Evolutionary conservation across 1,140 invertebrate genomes (phyloP).

Genomic region (Vanessa tameamea): DNA sequence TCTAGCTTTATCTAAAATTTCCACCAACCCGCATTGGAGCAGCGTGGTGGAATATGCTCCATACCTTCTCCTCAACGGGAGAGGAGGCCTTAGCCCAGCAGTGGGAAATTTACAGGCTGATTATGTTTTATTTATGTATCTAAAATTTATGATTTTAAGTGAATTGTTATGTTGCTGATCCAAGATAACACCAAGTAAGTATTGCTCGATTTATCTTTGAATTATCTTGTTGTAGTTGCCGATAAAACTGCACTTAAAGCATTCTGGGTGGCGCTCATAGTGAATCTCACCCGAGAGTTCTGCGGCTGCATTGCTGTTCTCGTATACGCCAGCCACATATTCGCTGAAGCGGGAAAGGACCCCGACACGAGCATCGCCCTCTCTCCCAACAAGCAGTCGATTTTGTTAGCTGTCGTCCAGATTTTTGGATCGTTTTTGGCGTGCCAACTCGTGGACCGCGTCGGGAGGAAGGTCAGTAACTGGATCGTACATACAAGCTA

Average conservation of each 20-base stretch:
- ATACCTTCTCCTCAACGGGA: too few species aligned
- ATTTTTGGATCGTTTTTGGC: slow-evolving; percentile 72
- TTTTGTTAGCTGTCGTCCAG: slow-evolving; percentile 66
- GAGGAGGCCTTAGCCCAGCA: too few species aligned
- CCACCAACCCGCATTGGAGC: too few species aligned
- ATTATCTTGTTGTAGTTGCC: slow-evolving; percentile 11
- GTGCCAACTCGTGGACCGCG: slow-evolving; percentile 68
- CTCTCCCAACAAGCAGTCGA: slow-evolving; percentile 72
- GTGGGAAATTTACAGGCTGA: too few species aligned
- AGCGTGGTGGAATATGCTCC: too few species aligned
- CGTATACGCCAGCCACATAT: slow-evolving; percentile 73
- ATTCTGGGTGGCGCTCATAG: slow-evolving; percentile 70
- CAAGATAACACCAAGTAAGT: too few species aligned
- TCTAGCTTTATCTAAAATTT: too few species aligned
- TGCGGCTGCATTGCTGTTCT: slow-evolving; percentile 74
- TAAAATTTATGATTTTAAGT: too few species aligned
- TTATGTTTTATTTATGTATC: too few species aligned
- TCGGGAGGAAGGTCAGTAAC: slow-evolving; percentile 64
- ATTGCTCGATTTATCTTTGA: not conserved
- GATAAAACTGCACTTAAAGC: slow-evolving; percentile 69
- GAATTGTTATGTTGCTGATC: too few species aligned
- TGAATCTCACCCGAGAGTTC: slow-evolving; percentile 68
- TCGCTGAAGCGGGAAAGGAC: slow-evolving; percentile 63
- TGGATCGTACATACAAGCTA: slow-evolving; percentile 4
- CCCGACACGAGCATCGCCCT: slow-evolving; percentile 55